Conservation (phyloP, 2,113 vertebrate species). For the Pseudorhombus dupliciocellatus region DNA sequence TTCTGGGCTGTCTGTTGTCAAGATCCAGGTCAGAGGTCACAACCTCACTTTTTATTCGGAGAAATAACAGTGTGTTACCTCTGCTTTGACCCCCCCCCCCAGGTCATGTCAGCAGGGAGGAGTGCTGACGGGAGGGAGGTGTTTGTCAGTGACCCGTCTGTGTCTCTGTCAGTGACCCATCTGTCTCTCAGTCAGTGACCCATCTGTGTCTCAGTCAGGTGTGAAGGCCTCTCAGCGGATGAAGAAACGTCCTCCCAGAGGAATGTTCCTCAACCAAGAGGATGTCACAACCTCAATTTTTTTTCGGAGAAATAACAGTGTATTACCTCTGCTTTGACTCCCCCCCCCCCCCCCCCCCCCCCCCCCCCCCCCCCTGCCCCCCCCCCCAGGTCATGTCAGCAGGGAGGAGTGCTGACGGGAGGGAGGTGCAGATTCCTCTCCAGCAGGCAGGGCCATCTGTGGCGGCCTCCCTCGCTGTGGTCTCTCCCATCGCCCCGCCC, state of each 20-base stretch:
- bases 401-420: constrained; percentile 78
- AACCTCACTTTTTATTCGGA: too few relatives aligned
- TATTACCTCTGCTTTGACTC: background rate
- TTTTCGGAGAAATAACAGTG: too few relatives aligned
- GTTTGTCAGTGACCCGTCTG: constrained; percentile 9
- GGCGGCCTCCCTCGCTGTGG: constrained; percentile 57
- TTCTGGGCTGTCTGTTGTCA: background rate
- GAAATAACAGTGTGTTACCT: background rate
- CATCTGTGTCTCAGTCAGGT: constrained; percentile 36
- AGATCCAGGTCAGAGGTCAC: too few relatives aligned
- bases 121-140: constrained; percentile 81
- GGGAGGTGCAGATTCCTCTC: constrained; percentile 81
- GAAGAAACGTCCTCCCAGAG: constrained; percentile 94
- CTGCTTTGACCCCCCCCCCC: background rate
- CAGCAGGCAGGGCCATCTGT: constrained; percentile 78
- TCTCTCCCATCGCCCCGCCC: constrained; percentile 46
- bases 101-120: constrained; percentile 85
- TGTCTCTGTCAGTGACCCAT: background rate
- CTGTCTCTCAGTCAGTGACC: background rate
- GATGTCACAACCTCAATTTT: constrained; percentile 77
- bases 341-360: background rate
- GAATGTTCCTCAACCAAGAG: constrained; percentile 93
- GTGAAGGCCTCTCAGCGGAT: constrained; percentile 87
- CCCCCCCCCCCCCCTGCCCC: background rate
- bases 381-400: constrained; percentile 83